A percentile compares a stretch with the other conserved stretches of the same genome.
phyloP scores from a whole-genome alignment of 1,140 invertebrate genomes.

The Drosophila melanica region DNA sequence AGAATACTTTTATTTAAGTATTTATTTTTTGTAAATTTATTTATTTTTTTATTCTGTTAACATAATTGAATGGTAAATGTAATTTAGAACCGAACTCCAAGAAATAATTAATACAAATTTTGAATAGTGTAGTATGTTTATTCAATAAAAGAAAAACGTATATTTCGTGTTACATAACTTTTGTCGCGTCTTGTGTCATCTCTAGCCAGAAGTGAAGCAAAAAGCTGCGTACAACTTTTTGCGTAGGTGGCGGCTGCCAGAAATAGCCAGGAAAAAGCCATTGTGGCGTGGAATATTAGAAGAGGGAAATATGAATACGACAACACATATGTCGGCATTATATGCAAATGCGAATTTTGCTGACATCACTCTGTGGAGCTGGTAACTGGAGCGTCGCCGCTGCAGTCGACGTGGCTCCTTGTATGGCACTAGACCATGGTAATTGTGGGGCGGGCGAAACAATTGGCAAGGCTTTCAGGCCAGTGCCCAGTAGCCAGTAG shows the following conservation, averaged over 20 bases:
- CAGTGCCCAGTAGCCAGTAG: too few species aligned
- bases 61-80: too few species aligned
- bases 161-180: too few species aligned
- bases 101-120: too few species aligned
- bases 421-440: not conserved
- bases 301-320: conserved; percentile 15
- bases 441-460: not conserved
- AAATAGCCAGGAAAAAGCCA: conserved; percentile 49
- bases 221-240: conserved; percentile 27
- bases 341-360: conserved; percentile 57
- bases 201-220: conserved; percentile 1
- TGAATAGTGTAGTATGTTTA: too few species aligned
- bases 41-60: too few species aligned
- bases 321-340: conserved; percentile 26
- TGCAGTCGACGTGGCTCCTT: conserved; percentile 4
- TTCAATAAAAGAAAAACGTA: too few species aligned
- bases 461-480: not conserved
- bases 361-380: conserved; percentile 39
- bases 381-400: conserved; percentile 12
- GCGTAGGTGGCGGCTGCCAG: conserved; percentile 40
- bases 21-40: too few species aligned
- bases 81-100: too few species aligned
- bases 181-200: not conserved
- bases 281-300: conserved; percentile 39
- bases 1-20: too few species aligned